These are phyloP conservation scores for Aegithalos caudatus DNA, from an alignment of 2,113 vertebrate species.

Conservation along the genomic window DNA sequence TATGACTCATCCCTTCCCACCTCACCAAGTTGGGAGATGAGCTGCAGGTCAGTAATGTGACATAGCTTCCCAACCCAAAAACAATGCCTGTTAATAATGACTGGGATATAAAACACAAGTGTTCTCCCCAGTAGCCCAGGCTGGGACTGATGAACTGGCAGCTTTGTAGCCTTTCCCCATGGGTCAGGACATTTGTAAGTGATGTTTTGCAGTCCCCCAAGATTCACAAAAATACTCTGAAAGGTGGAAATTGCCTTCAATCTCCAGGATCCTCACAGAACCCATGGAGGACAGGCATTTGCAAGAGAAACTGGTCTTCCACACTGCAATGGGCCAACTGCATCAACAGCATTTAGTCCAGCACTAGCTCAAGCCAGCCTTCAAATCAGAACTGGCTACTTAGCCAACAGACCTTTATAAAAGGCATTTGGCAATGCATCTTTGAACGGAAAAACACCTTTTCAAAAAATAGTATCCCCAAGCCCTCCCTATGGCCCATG, in stretches of 20 bases:
- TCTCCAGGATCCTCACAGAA: background rate
- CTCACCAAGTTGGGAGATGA: background rate
- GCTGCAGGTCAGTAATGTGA: background rate
- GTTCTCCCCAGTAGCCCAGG: accelerated
- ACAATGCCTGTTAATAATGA: background rate
- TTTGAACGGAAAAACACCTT: background rate
- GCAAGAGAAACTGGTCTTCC: background rate
- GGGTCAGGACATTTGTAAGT: background rate
- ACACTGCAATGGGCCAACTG: background rate
- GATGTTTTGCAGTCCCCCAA: background rate
- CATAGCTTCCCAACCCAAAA: background rate
- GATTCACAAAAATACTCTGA: background rate
- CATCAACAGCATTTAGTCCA: background rate
- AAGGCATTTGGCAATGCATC: background rate
- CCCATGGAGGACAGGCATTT: background rate
- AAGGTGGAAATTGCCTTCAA: background rate
- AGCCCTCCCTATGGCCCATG: background rate
- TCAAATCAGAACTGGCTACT: background rate
- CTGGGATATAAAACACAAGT: background rate
- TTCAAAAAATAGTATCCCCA: background rate
- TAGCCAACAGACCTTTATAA: background rate
- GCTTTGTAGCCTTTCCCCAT: background rate
- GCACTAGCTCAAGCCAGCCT: background rate
- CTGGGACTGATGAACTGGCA: background rate
- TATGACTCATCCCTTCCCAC: background rate